Evolutionary conservation across 2,113 vertebrate genomes (phyloP).

Genomic region (Theristicus caerulescens): DNA sequence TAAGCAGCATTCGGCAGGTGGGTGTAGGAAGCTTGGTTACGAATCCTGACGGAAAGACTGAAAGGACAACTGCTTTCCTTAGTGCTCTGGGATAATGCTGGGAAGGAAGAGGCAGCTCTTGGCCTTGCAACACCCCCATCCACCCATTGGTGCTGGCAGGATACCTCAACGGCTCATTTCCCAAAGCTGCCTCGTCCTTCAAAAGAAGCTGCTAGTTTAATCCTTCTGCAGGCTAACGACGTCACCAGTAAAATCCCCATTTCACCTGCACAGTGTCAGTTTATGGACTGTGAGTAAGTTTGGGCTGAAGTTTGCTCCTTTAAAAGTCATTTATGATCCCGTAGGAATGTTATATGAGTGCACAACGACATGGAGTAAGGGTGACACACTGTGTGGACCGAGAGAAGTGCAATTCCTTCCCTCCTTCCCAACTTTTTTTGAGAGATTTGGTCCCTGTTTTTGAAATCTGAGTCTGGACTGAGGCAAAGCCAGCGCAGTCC

Average conservation of each 20-base stretch:
- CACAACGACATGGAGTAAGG: conserved; percentile 13
- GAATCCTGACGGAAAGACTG: background rate
- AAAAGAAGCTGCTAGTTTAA: background rate
- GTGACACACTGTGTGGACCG: conserved; percentile 69
- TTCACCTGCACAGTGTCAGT: background rate
- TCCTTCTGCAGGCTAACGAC: background rate
- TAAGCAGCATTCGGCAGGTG: background rate
- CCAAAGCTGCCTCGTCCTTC: background rate
- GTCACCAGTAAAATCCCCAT: background rate
- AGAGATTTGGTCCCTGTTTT: background rate
- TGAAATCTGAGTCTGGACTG: background rate
- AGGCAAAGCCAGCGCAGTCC: background rate
- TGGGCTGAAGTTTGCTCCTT: background rate
- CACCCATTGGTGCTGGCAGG: background rate
- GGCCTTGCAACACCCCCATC: background rate
- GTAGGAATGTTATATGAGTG: background rate
- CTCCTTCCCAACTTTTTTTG: background rate
- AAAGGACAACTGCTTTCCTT: background rate
- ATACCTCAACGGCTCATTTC: background rate
- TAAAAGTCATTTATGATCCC: background rate
- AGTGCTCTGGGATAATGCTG: background rate
- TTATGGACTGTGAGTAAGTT: background rate
- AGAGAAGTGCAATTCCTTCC: conserved; percentile 50
- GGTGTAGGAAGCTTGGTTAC: background rate
- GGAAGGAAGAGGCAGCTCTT: conserved; percentile 13